A percentile compares a stretch with the other conserved stretches of the same genome.
phyloP scores from a whole-genome alignment of 2,113 vertebrate genomes.

The Apus apus region DNA sequence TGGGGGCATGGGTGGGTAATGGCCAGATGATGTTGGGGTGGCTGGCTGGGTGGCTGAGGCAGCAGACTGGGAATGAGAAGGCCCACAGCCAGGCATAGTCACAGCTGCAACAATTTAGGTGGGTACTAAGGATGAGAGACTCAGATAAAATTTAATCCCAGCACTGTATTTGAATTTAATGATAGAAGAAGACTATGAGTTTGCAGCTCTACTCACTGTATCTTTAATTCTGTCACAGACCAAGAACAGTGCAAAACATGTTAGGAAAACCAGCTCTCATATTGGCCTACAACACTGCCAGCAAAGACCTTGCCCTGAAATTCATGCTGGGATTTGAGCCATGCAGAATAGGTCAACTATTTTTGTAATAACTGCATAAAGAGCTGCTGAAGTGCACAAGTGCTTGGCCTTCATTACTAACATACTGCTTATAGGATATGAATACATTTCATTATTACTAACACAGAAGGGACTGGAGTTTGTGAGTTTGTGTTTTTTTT shows the following conservation, averaged over 20 bases:
- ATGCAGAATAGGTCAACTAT: accelerated
- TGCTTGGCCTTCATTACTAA: background rate
- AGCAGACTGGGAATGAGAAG: background rate
- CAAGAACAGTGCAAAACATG: background rate
- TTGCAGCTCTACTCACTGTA: background rate
- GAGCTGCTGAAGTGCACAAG: background rate
- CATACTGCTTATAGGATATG: background rate
- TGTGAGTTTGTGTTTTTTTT: too few species aligned
- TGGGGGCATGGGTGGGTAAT: accelerated
- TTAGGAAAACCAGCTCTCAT: background rate
- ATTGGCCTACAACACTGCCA: background rate
- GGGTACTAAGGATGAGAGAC: background rate
- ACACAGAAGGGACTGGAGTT: background rate
- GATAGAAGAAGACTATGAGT: background rate
- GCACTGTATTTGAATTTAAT: background rate
- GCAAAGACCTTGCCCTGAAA: background rate
- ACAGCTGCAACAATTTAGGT: background rate
- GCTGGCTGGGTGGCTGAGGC: background rate
- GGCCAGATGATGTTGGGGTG: background rate
- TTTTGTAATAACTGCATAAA: background rate
- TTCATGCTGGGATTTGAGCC: background rate
- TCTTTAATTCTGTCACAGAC: background rate
- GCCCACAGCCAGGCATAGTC: background rate
- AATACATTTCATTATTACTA: background rate
- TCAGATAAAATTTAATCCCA: background rate